Conservation (phyloP, 2,888 invertebrate species). For the Cheilosia pagana region DNA sequence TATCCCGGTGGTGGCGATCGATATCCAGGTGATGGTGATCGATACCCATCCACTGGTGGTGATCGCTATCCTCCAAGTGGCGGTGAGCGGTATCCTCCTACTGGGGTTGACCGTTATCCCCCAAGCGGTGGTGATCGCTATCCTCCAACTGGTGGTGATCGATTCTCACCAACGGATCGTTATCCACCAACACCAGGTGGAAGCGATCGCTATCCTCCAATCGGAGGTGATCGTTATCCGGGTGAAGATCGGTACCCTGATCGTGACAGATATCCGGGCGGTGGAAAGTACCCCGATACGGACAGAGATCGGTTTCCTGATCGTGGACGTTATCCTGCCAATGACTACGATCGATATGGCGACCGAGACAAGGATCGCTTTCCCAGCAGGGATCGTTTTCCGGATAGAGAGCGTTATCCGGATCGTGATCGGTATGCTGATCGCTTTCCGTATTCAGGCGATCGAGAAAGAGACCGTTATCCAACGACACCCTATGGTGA, state of each 20-base stretch:
- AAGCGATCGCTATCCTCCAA: slow-evolving; percentile 80
- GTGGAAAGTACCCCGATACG: slow-evolving; percentile 83
- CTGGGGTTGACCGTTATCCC: slow-evolving; percentile 79
- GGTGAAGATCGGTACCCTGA: slow-evolving; percentile 84
- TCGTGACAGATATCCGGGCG: slow-evolving; percentile 81
- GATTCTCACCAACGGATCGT: slow-evolving; percentile 81
- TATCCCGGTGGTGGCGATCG: slow-evolving; percentile 81
- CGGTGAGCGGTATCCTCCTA: slow-evolving; percentile 83
- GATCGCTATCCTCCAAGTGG: slow-evolving; percentile 82
- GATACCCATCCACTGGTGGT: slow-evolving; percentile 80
- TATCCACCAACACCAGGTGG: slow-evolving; percentile 80
- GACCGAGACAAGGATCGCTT: slow-evolving; percentile 78
- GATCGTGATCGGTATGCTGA: slow-evolving; percentile 77
- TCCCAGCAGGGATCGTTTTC: slow-evolving; percentile 72
- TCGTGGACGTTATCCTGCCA: slow-evolving; percentile 76
- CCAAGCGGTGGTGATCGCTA: slow-evolving; percentile 81
- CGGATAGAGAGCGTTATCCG: slow-evolving; percentile 68
- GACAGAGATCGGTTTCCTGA: slow-evolving; percentile 66
- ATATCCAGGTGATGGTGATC: slow-evolving; percentile 82
- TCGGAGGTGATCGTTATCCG: slow-evolving; percentile 79
- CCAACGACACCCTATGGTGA: slow-evolving; percentile 65
- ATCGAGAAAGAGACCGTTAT: slow-evolving; percentile 74
- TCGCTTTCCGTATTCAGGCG: slow-evolving; percentile 76
- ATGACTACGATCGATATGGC: slow-evolving; percentile 74
- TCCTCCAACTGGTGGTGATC: slow-evolving; percentile 78